phyloP scores from a whole-genome alignment of 2,888 invertebrate genomes.

The Yponomeuta malinellus region DNA sequence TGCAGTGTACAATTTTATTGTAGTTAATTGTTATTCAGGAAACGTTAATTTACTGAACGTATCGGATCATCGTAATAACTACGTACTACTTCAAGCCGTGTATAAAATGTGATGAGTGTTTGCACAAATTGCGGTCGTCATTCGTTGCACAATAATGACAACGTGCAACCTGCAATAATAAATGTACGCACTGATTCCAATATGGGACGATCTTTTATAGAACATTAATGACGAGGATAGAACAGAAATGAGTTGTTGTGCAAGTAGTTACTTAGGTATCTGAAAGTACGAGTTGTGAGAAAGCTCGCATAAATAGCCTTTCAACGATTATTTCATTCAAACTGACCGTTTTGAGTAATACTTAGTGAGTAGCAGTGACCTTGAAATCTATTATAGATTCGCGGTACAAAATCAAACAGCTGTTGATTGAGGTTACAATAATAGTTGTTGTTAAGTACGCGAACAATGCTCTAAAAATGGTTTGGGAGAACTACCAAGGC shows the following conservation, averaged over 20 bases:
- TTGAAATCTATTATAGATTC: too few relatives aligned
- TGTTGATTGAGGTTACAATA: too few relatives aligned
- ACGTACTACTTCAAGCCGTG: neutral
- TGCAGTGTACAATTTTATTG: too few relatives aligned
- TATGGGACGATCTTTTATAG: conserved; percentile 24
- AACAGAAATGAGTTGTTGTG: neutral
- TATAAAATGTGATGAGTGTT: conserved; percentile 27
- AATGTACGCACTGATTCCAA: conserved; percentile 46
- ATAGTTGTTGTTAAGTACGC: too few relatives aligned
- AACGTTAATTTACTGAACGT: neutral
- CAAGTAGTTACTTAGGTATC: neutral
- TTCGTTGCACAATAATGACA: conserved; percentile 33
- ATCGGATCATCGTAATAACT: neutral
- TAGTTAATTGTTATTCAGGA: too few relatives aligned
- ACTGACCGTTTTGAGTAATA: too few relatives aligned
- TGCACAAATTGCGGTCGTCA: conserved; percentile 38
- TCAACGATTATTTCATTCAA: too few relatives aligned
- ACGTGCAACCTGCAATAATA: conserved; percentile 26
- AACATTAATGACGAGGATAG: neutral
- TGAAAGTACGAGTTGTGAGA: too few relatives aligned
- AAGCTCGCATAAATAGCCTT: too few relatives aligned
- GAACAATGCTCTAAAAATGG: neutral
- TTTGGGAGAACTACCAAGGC: neutral
- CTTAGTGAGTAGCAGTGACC: too few relatives aligned
- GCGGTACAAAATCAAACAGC: too few relatives aligned